phyloP scores from a whole-genome alignment of 2,113 vertebrate species.

The Agapornis roseicollis region DNA sequence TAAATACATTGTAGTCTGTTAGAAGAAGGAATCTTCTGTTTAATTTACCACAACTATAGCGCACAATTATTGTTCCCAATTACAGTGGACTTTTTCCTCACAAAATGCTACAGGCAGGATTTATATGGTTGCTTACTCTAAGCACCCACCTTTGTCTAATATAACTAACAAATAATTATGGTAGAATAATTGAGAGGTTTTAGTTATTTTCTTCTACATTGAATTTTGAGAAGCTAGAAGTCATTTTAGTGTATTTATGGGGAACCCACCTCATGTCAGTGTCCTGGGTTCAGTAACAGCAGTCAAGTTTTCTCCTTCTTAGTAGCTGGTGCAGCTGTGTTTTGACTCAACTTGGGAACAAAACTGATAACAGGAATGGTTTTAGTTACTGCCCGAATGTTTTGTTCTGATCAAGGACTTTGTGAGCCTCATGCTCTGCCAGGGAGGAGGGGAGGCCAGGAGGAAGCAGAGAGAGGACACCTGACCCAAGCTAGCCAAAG shows the following conservation, averaged over 20 bases:
- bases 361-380: too few relatives aligned
- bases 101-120: background rate
- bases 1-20: background rate
- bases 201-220: background rate
- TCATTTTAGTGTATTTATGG: background rate
- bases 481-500: too few relatives aligned
- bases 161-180: background rate
- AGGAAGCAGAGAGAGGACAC: too few relatives aligned
- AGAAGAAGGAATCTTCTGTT: background rate
- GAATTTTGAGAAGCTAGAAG: background rate
- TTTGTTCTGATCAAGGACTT: too few relatives aligned
- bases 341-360: too few relatives aligned
- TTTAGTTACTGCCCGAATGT: too few relatives aligned
- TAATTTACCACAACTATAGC: background rate
- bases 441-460: too few relatives aligned
- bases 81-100: background rate
- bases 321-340: too few relatives aligned
- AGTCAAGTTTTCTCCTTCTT: too few relatives aligned
- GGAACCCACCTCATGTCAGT: background rate
- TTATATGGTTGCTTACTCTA: background rate
- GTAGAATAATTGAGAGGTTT: background rate
- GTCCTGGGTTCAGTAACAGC: too few relatives aligned
- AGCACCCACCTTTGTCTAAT: background rate
- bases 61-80: background rate
- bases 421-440: too few relatives aligned